Conservation (phyloP, 2,797 vertebrate genomes). For the Gorsachius magnificus region DNA sequence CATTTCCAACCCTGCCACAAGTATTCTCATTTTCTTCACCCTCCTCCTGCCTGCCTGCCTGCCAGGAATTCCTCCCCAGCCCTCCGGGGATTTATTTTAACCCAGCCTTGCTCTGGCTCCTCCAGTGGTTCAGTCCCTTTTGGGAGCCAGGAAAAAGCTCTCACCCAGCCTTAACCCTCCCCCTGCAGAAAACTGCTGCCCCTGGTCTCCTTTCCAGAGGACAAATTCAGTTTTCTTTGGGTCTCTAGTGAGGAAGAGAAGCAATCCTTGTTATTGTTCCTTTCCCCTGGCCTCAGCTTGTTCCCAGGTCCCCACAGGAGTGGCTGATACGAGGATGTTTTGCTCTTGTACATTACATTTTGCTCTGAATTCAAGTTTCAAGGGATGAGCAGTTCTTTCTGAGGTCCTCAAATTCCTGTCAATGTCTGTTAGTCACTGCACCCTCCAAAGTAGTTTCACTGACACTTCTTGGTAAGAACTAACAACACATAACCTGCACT, state of each 20-base stretch:
- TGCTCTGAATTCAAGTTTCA: neutral
- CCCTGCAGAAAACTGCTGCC: neutral
- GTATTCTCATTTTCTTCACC: neutral
- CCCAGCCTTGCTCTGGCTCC: neutral
- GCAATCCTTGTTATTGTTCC: neutral
- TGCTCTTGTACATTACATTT: neutral
- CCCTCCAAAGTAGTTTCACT: neutral
- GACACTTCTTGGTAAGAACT: neutral
- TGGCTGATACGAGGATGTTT: neutral
- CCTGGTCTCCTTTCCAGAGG: neutral
- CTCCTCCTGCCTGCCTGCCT: neutral
- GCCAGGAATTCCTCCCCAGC: neutral
- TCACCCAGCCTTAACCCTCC: neutral
- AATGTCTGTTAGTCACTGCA: neutral
- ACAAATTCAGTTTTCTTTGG: neutral
- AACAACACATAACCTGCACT: neutral
- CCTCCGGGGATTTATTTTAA: neutral
- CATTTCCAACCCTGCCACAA: neutral
- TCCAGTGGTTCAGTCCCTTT: neutral
- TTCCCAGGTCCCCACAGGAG: neutral
- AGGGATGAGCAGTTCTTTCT: neutral
- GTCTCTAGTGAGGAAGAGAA: conserved; percentile 35
- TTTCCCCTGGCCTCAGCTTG: neutral
- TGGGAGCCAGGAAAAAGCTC: neutral
- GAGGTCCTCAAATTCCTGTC: neutral